Conservation (phyloP, 2,888 invertebrate genomes). For the Cheilosia pagana region DNA sequence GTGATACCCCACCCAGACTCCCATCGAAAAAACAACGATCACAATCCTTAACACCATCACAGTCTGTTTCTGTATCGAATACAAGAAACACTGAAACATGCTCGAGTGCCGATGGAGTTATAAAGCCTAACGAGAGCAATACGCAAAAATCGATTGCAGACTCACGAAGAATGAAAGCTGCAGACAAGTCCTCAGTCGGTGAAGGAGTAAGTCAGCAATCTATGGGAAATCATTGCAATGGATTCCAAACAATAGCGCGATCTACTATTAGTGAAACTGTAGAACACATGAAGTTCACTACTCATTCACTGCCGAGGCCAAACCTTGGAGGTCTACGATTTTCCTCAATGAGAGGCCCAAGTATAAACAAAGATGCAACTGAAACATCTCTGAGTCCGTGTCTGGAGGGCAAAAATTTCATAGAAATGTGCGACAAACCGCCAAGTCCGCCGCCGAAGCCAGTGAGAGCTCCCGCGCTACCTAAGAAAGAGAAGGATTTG, state of each 20-base stretch:
- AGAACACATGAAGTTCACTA: slow-evolving; percentile 84
- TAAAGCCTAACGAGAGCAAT: slow-evolving; percentile 81
- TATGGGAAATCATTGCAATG: slow-evolving; percentile 77
- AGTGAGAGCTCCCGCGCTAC: slow-evolving; percentile 86
- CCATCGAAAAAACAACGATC: slow-evolving; percentile 89
- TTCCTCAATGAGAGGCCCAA: slow-evolving; percentile 84
- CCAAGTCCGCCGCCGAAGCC: slow-evolving; percentile 86
- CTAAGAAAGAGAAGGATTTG: slow-evolving; percentile 79
- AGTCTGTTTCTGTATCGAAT: slow-evolving; percentile 81
- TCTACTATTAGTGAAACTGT: slow-evolving; percentile 79
- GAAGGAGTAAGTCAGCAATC: slow-evolving; percentile 62
- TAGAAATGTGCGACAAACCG: slow-evolving; percentile 85
- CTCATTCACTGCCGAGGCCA: slow-evolving; percentile 85
- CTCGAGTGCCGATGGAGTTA: slow-evolving; percentile 89
- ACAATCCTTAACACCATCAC: slow-evolving; percentile 90
- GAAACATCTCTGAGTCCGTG: slow-evolving; percentile 85
- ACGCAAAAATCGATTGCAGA: slow-evolving; percentile 39
- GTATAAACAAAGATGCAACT: slow-evolving; percentile 86
- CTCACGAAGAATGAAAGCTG: slow-evolving; percentile 67
- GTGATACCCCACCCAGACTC: slow-evolving; percentile 84
- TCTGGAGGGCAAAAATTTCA: slow-evolving; percentile 85
- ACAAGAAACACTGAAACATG: slow-evolving; percentile 85
- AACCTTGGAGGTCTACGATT: slow-evolving; percentile 83
- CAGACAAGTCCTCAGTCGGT: slow-evolving; percentile 71
- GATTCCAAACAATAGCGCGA: slow-evolving; percentile 82